Percentiles rank a stretch among this genome's conserved stretches.
phyloP scores from a whole-genome alignment of 2,888 invertebrate species.

The Exephanes ischioxanthus region DNA sequence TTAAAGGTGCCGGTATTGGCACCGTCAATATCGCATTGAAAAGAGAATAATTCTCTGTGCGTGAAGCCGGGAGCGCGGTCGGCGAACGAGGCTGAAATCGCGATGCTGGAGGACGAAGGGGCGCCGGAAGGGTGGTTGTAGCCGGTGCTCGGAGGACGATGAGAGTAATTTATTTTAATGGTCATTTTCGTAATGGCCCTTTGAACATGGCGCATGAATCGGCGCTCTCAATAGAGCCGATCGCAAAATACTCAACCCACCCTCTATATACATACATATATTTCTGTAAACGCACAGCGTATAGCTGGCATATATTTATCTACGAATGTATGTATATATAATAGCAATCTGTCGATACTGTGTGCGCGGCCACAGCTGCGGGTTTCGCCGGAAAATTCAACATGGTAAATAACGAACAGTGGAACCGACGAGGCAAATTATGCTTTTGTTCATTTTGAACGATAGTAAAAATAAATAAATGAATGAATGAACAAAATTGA shows the following conservation, averaged over 20 bases:
- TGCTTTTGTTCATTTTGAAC: not conserved
- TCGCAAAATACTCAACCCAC: slow-evolving; percentile 59
- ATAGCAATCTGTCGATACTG: slow-evolving; percentile 29
- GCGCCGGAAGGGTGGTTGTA: slow-evolving; percentile 7
- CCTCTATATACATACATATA: slow-evolving; percentile 32
- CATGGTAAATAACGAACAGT: slow-evolving; percentile 19
- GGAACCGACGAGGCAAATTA: slow-evolving; percentile 14
- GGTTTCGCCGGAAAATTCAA: slow-evolving; percentile 21
- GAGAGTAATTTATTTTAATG: slow-evolving; percentile 83
- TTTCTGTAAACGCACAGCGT: slow-evolving; percentile 32
- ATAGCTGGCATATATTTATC: slow-evolving; percentile 47
- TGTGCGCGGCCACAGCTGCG: slow-evolving; percentile 2
- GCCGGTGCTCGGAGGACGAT: slow-evolving; percentile 68
- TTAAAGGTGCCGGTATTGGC: slow-evolving; percentile 49
- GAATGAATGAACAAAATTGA: not conserved
- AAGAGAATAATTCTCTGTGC: slow-evolving; percentile 34
- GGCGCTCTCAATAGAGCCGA: slow-evolving; percentile 56
- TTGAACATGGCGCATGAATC: slow-evolving; percentile 77
- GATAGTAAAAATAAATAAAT: not conserved
- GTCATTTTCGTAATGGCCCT: slow-evolving; percentile 83
- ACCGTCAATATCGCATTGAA: slow-evolving; percentile 49
- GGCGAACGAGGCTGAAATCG: slow-evolving; percentile 39
- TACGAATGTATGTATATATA: slow-evolving; percentile 28
- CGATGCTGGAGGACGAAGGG: slow-evolving; percentile 31
- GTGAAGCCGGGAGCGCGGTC: slow-evolving; percentile 19